A percentile compares a stretch with the other conserved stretches of the same genome.
These are phyloP conservation scores for Daptonema setosum DNA, from an alignment of 2,888 invertebrate genomes.

Conservation along the genomic window DNA sequence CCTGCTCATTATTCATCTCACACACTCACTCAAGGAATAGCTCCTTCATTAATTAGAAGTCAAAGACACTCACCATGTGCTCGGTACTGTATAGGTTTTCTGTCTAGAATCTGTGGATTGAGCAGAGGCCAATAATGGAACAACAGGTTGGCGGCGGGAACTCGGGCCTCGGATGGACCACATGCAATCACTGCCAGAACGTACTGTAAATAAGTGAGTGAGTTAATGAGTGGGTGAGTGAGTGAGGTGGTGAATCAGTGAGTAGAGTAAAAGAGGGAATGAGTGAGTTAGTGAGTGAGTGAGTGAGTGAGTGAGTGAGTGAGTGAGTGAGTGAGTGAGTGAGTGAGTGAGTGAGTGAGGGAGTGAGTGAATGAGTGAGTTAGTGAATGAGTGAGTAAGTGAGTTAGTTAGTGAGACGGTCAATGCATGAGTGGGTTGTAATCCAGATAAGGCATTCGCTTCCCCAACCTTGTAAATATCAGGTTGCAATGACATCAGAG, in stretches of 20 bases:
- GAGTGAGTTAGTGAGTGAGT: too few relatives aligned
- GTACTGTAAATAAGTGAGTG: slow-evolving; percentile 41
- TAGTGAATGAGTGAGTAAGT: too few relatives aligned
- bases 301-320: too few relatives aligned
- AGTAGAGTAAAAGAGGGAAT: too few relatives aligned
- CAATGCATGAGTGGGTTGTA: slow-evolving; percentile 3
- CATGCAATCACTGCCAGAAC: slow-evolving; percentile 83
- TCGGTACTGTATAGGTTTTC: slow-evolving; percentile 63
- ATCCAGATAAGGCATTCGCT: not conserved
- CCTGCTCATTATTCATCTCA: too few relatives aligned
- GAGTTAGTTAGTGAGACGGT: too few relatives aligned
- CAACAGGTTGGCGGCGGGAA: slow-evolving; percentile 82
- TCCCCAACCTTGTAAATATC: slow-evolving; percentile 57
- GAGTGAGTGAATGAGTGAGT: too few relatives aligned
- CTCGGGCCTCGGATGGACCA: slow-evolving; percentile 71
- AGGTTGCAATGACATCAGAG: slow-evolving; percentile 75
- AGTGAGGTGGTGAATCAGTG: too few relatives aligned
- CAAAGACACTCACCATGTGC: slow-evolving; percentile 36
- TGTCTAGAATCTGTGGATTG: slow-evolving; percentile 72
- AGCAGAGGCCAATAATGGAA: slow-evolving; percentile 99
- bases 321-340: not conserved
- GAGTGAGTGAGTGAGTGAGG: too few relatives aligned
- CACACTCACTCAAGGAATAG: too few relatives aligned
- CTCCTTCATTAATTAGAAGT: too few relatives aligned
- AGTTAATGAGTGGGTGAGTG: too few relatives aligned